A percentile compares a stretch with the other conserved stretches of the same genome.
Evolutionary conservation across 2,113 vertebrate species (phyloP).

Genomic region (Psilopsiagon aymara): DNA sequence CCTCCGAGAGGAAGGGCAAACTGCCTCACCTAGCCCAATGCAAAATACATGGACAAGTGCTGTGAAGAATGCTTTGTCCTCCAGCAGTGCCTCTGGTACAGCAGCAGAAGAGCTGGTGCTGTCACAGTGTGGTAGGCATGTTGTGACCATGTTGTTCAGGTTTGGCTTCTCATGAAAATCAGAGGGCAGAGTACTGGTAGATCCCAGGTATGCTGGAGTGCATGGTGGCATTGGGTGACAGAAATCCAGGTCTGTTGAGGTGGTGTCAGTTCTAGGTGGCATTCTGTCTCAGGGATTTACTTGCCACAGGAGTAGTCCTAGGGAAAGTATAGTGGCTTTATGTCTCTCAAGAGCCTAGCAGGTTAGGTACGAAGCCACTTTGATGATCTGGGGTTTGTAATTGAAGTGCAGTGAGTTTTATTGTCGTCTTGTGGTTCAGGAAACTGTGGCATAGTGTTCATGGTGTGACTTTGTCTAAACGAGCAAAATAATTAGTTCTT

Average conservation of each 20-base stretch:
- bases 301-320: neutral
- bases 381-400: neutral
- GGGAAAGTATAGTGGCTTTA: neutral
- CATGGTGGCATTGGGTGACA: accelerated
- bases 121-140: accelerated
- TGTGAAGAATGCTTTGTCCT: neutral
- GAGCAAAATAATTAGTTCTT: neutral
- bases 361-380: neutral
- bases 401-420: neutral
- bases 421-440: neutral
- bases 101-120: neutral
- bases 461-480: neutral
- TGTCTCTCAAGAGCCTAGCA: neutral
- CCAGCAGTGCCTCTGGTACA: neutral
- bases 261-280: neutral
- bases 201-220: neutral
- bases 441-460: neutral
- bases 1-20: neutral
- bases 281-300: neutral
- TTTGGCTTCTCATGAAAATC: neutral
- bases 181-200: neutral
- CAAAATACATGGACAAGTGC: neutral
- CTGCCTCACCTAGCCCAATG: neutral
- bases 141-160: neutral
- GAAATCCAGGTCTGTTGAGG: neutral